Conservation (phyloP, 2,888 invertebrate genomes). For the Mechanitis mazaeus region DNA sequence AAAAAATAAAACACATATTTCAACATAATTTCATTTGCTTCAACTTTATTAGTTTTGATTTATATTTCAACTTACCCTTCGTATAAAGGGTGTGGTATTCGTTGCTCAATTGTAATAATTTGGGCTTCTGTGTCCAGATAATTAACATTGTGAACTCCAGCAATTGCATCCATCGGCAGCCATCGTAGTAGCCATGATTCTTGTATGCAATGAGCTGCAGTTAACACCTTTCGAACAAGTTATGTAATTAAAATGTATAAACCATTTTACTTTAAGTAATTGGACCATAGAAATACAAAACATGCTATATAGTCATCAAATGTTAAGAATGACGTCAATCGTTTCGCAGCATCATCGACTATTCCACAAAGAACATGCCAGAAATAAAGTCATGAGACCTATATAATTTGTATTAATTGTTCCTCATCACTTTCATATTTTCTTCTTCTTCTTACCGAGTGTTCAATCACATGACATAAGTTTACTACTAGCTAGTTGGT, state of each 20-base stretch:
- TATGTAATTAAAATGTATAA: background rate
- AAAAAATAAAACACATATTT: conserved; percentile 26
- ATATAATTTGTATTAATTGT: no score
- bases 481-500: no score
- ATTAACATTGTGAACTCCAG: conserved; percentile 62
- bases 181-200: conserved; percentile 54
- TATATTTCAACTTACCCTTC: conserved; percentile 47
- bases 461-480: no score
- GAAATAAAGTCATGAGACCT: no score
- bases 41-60: background rate
- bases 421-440: no score
- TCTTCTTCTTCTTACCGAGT: no score
- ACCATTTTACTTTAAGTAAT: background rate
- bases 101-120: conserved; percentile 45
- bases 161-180: conserved; percentile 62
- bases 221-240: conserved; percentile 46
- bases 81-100: conserved; percentile 65
- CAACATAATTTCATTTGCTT: no score
- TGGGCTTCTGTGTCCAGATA: conserved; percentile 52
- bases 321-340: no score
- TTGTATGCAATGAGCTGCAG: conserved; percentile 65
- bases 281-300: background rate
- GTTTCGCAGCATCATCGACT: no score
- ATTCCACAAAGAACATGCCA: no score
- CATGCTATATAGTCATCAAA: no score